Evolutionary conservation across 2,888 invertebrate genomes (phyloP).

Genomic region (Melinaea marsaeus): DNA sequence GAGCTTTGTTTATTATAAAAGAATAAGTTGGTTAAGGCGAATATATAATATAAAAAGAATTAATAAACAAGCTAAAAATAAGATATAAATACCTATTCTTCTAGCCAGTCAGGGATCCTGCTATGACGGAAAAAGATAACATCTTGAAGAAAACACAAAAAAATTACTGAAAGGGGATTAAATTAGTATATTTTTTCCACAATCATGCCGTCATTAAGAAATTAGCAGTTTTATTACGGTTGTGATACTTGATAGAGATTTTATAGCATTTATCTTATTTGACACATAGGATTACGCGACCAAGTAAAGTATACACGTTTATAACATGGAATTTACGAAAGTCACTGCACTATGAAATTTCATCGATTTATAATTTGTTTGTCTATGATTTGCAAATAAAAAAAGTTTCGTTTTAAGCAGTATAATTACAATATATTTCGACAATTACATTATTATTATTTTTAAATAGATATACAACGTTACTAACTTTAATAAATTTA

Average conservation of each 20-base stretch:
- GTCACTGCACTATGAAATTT: slow-evolving; percentile 23
- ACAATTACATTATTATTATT: no score
- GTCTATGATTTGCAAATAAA: slow-evolving; percentile 4
- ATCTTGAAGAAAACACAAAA: slow-evolving; percentile 23
- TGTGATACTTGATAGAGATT: slow-evolving; percentile 15
- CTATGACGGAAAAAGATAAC: slow-evolving; percentile 28
- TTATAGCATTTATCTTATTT: slow-evolving; percentile 25
- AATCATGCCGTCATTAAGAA: slow-evolving; percentile 36
- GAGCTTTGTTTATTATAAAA: not conserved
- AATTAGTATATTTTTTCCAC: slow-evolving; percentile 28
- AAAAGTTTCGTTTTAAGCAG: slow-evolving; percentile 16
- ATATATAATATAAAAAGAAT: slow-evolving; percentile 11
- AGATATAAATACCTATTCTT: slow-evolving; percentile 27
- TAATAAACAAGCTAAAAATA: slow-evolving; percentile 33
- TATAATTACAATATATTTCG: not conserved
- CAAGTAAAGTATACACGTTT: slow-evolving; percentile 19
- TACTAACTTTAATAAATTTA: no score
- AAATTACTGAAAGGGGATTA: slow-evolving; percentile 15
- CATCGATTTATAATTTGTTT: slow-evolving; percentile 30
- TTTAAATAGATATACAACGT: no score
- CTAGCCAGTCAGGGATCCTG: slow-evolving; percentile 20
- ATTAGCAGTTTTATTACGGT: slow-evolving; percentile 30
- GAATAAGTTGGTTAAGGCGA: slow-evolving; percentile 4
- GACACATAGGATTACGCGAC: slow-evolving; percentile 27
- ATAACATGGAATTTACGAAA: slow-evolving; percentile 11